Evolutionary conservation across 2,888 invertebrate genomes (phyloP).

Genomic region (Drosophila flavopinicola): DNA sequence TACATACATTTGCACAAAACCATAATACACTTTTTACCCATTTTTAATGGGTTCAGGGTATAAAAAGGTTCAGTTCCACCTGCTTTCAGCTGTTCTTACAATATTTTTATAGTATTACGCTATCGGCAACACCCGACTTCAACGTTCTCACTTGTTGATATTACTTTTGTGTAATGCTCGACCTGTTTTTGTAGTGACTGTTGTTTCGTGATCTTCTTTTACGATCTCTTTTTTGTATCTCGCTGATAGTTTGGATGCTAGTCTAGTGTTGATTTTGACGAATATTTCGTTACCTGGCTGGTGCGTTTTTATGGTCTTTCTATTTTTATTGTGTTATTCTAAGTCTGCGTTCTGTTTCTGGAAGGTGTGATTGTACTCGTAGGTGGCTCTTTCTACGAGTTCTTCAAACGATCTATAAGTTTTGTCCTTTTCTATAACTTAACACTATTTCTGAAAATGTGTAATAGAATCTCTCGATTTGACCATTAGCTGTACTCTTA

Average conservation of each 20-base stretch:
- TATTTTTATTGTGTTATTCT: background rate
- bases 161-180: no score
- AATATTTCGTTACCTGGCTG: background rate
- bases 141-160: no score
- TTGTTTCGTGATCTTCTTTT: background rate
- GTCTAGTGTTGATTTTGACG: background rate
- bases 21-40: no score
- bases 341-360: background rate
- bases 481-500: background rate
- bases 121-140: no score
- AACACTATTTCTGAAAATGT: background rate
- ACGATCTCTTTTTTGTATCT: background rate
- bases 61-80: no score
- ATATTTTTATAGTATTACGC: no score
- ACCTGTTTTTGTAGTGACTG: background rate
- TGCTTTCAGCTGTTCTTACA: no score
- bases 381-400: background rate
- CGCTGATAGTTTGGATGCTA: background rate
- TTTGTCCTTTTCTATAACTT: background rate
- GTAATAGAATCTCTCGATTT: constrained; percentile 3
- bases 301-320: background rate
- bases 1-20: no score
- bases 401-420: background rate
- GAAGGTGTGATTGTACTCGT: constrained; percentile 1
- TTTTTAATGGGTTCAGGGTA: no score